Evolutionary conservation across 2,888 invertebrate species (phyloP).

Genomic region (Lepetodrilus schrolli): DNA sequence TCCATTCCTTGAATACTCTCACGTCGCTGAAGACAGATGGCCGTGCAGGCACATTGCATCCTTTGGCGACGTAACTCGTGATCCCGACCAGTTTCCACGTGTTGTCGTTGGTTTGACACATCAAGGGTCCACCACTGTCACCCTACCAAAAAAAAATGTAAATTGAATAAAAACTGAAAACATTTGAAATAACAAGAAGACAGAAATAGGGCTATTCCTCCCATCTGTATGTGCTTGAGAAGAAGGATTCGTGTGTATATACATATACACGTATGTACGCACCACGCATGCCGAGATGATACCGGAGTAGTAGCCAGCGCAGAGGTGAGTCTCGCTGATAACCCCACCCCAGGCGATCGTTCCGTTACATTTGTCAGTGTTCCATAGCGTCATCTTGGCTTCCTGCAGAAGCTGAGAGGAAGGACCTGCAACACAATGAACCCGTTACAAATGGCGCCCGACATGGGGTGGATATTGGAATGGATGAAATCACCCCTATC

Average conservation of each 20-base stretch:
- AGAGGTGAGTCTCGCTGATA: constrained; percentile 57
- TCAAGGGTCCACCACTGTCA: constrained; percentile 72
- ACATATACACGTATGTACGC: constrained; percentile 33
- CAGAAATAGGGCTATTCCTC: background rate
- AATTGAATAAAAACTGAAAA: background rate
- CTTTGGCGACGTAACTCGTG: constrained; percentile 63
- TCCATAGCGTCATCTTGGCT: constrained; percentile 69
- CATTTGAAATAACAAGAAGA: background rate
- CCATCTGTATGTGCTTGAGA: background rate
- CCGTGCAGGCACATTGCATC: constrained; percentile 60
- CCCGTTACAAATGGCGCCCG: background rate
- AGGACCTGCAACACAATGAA: constrained; percentile 36
- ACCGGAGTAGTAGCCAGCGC: constrained; percentile 72
- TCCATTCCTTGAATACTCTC: constrained; percentile 59
- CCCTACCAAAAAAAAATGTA: constrained; percentile 52
- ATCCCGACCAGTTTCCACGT: constrained; percentile 66
- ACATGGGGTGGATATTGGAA: no score
- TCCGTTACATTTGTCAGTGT: constrained; percentile 64
- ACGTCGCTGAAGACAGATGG: constrained; percentile 69
- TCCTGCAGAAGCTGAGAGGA: constrained; percentile 58
- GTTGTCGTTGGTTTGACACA: constrained; percentile 54
- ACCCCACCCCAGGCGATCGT: constrained; percentile 60
- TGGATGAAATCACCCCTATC: no score
- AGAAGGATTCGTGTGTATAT: background rate
- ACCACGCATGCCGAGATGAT: constrained; percentile 64